Evolutionary conservation across 2,888 invertebrate species (phyloP).

Genomic region (Megalurothrips usitatus): DNA sequence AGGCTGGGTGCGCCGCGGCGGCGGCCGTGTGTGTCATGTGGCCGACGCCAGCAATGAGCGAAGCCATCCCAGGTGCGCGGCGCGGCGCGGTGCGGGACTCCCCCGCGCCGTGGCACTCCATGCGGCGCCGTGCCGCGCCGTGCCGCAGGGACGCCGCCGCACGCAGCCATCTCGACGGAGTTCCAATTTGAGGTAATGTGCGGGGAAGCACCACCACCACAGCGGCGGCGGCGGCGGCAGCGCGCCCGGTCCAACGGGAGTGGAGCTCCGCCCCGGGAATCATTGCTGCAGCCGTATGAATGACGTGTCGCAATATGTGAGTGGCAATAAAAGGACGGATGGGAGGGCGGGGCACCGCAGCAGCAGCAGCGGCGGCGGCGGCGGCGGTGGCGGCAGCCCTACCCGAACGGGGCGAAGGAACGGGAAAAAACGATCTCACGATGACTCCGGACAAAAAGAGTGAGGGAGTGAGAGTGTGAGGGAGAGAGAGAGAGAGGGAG

Average conservation of each 20-base stretch:
- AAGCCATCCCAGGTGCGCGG: constrained; percentile 9
- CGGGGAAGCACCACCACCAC: not conserved
- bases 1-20: too few species aligned
- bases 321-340: constrained; percentile 16
- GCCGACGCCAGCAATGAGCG: constrained; percentile 13
- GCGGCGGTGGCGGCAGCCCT: too few species aligned
- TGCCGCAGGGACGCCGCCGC: not conserved
- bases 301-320: constrained; percentile 18
- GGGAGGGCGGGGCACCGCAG: too few species aligned
- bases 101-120: not conserved
- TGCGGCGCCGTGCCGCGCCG: not conserved
- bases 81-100: not conserved
- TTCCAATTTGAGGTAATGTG: constrained; percentile 25
- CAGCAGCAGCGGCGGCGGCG: too few species aligned
- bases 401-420: too few species aligned
- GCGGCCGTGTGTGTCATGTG: not conserved
- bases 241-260: not conserved
- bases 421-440: too few species aligned
- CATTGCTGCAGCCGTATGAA: not conserved
- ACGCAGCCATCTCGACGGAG: constrained; percentile 1
- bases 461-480: too few species aligned
- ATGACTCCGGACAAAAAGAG: too few species aligned
- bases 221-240: too few species aligned
- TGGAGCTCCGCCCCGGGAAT: not conserved
- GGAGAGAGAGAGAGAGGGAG: not conserved